Evolutionary conservation across 2,888 invertebrate genomes (phyloP), one percentile per base, ranked within the genome.

Genomic region (Amblyjoppa proteus): DNA sequence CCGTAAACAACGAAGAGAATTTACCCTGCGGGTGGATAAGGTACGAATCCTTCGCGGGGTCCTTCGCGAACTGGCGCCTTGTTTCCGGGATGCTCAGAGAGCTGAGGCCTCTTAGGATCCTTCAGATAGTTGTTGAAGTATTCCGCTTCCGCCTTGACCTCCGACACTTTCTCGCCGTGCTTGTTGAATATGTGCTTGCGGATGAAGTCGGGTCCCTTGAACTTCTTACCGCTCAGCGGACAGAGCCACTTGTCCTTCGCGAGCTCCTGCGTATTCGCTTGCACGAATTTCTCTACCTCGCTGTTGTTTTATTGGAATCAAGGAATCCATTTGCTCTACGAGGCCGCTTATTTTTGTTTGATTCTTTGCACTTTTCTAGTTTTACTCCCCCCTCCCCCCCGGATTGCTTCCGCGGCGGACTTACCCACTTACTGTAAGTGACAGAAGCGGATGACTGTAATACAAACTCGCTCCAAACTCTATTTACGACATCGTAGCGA

Each of bases 171-270:
- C 92, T 99, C 99, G 0, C 94, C 97, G 92, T 99, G 99, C 93
- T 99, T 99, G 94, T 99, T 99, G 93, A 98, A 97, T 88, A 99
- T 99, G 94, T 99, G 99, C 93, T 99, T 99, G 85, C 98, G 96
- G 45, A 99, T 99, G 94, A 99, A 99, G 94, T 99, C 99, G 0
- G 99, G 99, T 0, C 99, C 97, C 94, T 99, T 99, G 95, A 99
- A 99, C 94, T 99, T 99, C 94, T 99, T 99, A 0, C 99, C 99
- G 79, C 99, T 99, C 9, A 99, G 95, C 0, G 99, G 99, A 94
- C 99, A 99, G 88, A 99, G 94, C 99, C 99, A 99, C 91, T 99
- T 99, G 93, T 99, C 99, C 93, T 99, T 99, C 0, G 98, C 98
- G 88, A 99, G 93, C 94, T 99, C 99, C 92, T 99, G 98, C 0